Evolutionary conservation across 2,797 vertebrate species (phyloP).

Genomic region (Pygocentrus nattereri): DNA sequence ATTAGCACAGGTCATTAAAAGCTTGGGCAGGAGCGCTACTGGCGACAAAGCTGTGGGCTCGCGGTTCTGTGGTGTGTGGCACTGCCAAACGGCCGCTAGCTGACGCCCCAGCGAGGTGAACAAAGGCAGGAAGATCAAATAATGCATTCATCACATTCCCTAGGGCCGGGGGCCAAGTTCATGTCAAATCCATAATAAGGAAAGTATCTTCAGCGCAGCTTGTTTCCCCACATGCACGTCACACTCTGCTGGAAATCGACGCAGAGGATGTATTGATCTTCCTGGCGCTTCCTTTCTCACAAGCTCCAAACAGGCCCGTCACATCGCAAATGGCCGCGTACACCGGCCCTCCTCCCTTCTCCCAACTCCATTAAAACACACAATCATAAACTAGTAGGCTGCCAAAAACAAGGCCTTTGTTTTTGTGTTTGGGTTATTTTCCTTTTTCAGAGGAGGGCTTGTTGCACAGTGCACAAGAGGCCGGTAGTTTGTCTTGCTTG

Average conservation of each 20-base stretch:
- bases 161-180: constrained; percentile 90
- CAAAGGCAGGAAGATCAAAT: constrained; percentile 99
- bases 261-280: constrained; percentile 96
- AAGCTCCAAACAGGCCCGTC: constrained; percentile 83
- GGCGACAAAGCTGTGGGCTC: constrained; percentile 78
- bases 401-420: constrained; percentile 77
- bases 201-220: constrained; percentile 90
- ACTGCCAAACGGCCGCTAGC: constrained; percentile 67
- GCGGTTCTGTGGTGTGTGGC: constrained; percentile 64
- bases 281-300: constrained; percentile 98
- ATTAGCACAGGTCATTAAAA: constrained; percentile 90
- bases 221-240: constrained; percentile 91
- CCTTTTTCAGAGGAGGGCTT: constrained; percentile 55
- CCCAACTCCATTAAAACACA: constrained; percentile 76
- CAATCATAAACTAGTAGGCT: constrained; percentile 80
- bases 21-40: constrained; percentile 64
- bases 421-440: constrained; percentile 66
- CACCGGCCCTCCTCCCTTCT: constrained; percentile 65
- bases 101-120: constrained; percentile 89
- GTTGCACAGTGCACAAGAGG: constrained; percentile 56
- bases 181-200: constrained; percentile 96
- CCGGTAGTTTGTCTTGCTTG: constrained; percentile 54
- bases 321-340: constrained; percentile 71
- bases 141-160: constrained; percentile 96
- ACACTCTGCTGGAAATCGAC: constrained; percentile 91